phyloP scores from a whole-genome alignment of 2,797 vertebrate genomes.

The Myripristis jacobus region DNA sequence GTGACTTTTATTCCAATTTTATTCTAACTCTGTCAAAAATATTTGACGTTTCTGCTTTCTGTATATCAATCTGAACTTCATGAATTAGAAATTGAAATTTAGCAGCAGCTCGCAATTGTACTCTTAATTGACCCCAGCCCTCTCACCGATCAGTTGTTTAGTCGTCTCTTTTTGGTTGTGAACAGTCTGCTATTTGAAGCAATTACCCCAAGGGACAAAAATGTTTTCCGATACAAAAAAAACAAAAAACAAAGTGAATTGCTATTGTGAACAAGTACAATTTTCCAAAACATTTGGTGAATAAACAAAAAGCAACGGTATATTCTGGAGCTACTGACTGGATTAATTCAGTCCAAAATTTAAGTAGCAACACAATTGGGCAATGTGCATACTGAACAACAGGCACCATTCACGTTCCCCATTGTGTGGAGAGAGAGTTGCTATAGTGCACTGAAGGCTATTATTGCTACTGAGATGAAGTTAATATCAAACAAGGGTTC shows the following conservation, averaged over 20 bases:
- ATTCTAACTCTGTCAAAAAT: too few relatives aligned
- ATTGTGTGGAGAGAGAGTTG: constrained; percentile 22
- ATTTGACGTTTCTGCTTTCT: too few relatives aligned
- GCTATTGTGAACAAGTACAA: constrained; percentile 56
- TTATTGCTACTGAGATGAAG: constrained; percentile 35
- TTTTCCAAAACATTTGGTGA: constrained; percentile 71
- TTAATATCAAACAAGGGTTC: constrained; percentile 50
- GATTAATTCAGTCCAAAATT: constrained; percentile 31
- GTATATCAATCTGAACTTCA: too few relatives aligned
- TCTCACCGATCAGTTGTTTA: constrained; percentile 53
- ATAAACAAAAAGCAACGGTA: constrained; percentile 51
- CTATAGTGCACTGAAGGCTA: constrained; percentile 21
- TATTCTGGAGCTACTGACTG: constrained; percentile 32
- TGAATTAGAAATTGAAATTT: too few relatives aligned
- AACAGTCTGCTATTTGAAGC: constrained; percentile 66
- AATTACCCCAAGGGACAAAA: constrained; percentile 60
- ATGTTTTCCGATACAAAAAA: constrained; percentile 55
- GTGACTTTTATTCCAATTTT: too few relatives aligned
- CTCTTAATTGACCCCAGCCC: constrained; percentile 54
- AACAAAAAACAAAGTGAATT: constrained; percentile 58
- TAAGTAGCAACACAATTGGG: constrained; percentile 21
- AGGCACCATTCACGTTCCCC: neutral
- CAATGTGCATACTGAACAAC: constrained; percentile 19
- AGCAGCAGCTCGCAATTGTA: constrained; percentile 20
- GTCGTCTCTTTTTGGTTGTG: constrained; percentile 43